A percentile compares a stretch with the other conserved stretches of the same genome.
These are phyloP conservation scores for Connochaetes taurinus DNA, from an alignment of 2,113 vertebrate genomes.

Conservation along the genomic window DNA sequence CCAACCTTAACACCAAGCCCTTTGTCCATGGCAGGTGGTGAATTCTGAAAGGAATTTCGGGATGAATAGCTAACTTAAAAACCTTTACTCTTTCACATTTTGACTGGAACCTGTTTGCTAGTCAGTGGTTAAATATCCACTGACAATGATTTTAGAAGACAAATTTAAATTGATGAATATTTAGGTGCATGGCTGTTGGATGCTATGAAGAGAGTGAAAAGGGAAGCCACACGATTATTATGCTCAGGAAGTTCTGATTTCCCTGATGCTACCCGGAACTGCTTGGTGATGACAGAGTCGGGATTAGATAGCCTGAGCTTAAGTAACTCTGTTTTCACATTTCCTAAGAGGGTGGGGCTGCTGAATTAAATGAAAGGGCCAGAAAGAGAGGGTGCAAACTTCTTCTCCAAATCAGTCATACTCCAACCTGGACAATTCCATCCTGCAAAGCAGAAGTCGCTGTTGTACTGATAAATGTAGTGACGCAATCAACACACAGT, in stretches of 20 bases:
- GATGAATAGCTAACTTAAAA: not conserved
- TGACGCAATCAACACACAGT: not conserved
- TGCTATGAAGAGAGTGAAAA: not conserved
- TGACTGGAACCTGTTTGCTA: not conserved
- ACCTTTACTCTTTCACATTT: not conserved
- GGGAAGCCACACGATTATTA: not conserved
- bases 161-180: not conserved
- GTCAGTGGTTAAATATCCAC: not conserved
- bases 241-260: not conserved
- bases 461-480: not conserved
- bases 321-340: not conserved
- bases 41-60: not conserved
- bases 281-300: not conserved
- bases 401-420: not conserved
- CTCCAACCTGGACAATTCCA: not conserved
- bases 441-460: not conserved
- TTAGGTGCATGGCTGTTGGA: not conserved
- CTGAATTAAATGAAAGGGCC: not conserved
- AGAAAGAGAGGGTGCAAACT: not conserved
- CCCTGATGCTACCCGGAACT: not conserved
- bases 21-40: not conserved
- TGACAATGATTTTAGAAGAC: not conserved
- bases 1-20: not conserved
- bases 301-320: not conserved
- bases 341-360: not conserved